Evolutionary conservation across 1,140 invertebrate genomes (phyloP).

Genomic region (Trichonephila clavipes): DNA sequence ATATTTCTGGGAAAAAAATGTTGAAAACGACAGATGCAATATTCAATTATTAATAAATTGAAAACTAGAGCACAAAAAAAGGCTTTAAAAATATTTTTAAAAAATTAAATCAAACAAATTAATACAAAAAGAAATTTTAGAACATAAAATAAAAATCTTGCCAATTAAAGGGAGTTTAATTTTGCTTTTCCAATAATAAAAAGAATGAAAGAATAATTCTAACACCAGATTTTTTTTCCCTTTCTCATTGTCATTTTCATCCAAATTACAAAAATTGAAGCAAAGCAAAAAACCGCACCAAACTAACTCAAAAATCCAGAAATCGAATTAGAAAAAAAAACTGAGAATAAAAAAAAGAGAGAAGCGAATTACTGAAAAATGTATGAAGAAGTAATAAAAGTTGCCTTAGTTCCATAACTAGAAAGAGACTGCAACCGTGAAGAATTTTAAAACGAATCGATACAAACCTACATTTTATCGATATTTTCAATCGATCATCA

Average conservation of each 20-base stretch:
- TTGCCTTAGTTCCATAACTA: neutral
- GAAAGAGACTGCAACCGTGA: conserved; percentile 45
- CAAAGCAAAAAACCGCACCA: neutral
- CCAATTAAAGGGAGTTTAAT: conserved; percentile 42
- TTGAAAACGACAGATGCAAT: no score
- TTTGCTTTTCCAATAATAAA: conserved; percentile 24
- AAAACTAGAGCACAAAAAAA: no score
- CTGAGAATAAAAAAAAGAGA: neutral
- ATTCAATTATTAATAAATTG: no score
- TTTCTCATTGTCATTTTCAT: conserved; percentile 5
- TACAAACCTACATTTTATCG: conserved; percentile 71
- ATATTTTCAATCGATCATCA: conserved; percentile 67
- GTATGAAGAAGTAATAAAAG: conserved; percentile 57
- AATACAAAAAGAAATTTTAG: neutral
- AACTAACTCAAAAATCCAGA: neutral
- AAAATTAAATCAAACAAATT: neutral
- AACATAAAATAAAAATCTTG: neutral
- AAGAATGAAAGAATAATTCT: neutral
- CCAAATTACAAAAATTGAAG: conserved; percentile 31
- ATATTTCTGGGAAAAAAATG: no score
- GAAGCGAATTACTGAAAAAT: conserved; percentile 36
- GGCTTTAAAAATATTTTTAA: neutral
- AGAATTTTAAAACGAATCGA: conserved; percentile 71
- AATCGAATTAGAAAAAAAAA: neutral
- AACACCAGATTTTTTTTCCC: no score